Base-by-base conservation (phyloP, 2,888 invertebrate species). In the Parnassius smintheus region DNA sequence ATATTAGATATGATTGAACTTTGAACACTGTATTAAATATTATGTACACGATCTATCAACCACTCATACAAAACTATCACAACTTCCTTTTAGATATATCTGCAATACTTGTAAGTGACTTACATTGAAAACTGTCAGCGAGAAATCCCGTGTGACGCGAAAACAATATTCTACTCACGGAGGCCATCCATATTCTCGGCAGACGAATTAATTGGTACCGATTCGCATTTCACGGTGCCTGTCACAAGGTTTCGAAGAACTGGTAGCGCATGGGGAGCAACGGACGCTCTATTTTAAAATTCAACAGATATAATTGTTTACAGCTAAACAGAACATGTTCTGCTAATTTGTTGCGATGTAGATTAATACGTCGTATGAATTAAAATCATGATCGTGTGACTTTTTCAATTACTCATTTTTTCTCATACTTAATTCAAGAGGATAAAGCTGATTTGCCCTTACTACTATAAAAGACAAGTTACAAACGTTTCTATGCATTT, bases 201-300 rank as follows among this genome's bases (percentile, higher is more conserved):
- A 25, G 53, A 62, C 58, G 57, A 58, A 50, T 62, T 62, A 62
- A 62, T 62, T 58, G 52, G 25, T 58, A 18, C 48, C 22, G 48
- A 48, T 62, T 62, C 54, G 58, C 58, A 58, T 49, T 53, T 13
- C 54, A 42, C 49, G 9, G 10, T 13, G 56, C 35, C 13, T 45
- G 25, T 41, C 58, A 51, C 42, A 22, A 46, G 25, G 46, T 51
- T 62, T 54, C 53, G 13, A 46, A 41, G 49, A 42, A 35, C 46
- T 3, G 44, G 53, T n/a, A 49, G 42, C 44, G 53, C 46, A 12
- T 18, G 25, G 3, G 18, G 42, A 45, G 59, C 50, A 49, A 42
- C 50, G 58, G n/a, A 48, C 35, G 48, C 8, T 41, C n/a, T 22
- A 9, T 35, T 54, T 62, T 44, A 22, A 54, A 54, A 62, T 62